phyloP scores from a whole-genome alignment of 30 jellyfish, hydroid and myxozoan species.

The Aurelia aurita complex sp. Pacific region DNA sequence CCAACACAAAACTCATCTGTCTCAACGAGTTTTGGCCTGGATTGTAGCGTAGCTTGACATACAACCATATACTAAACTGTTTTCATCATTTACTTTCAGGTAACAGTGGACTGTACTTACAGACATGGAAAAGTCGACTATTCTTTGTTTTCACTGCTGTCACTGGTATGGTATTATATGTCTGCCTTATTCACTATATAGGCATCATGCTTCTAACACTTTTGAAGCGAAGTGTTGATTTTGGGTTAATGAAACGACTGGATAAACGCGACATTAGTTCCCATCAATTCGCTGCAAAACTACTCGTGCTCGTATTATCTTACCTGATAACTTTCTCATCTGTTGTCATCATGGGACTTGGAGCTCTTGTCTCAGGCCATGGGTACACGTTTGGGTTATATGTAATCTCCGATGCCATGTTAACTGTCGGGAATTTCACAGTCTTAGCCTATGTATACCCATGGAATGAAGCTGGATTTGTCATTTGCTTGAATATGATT shows the following conservation, averaged over 20 bases:
- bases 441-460: slow-evolving; percentile 40
- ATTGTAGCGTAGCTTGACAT: too few relatives aligned
- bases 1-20: too few relatives aligned
- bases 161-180: slow-evolving; percentile 47
- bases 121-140: slow-evolving; percentile 30
- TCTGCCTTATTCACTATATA: slow-evolving; percentile 42
- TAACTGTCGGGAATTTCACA: slow-evolving; percentile 43
- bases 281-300: slow-evolving; percentile 13
- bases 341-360: slow-evolving; percentile 36
- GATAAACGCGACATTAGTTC: background rate
- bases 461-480: slow-evolving; percentile 70
- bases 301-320: slow-evolving; percentile 23
- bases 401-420: slow-evolving; percentile 48
- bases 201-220: slow-evolving; percentile 16
- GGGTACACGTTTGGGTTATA: slow-evolving; percentile 56
- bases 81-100: slow-evolving; percentile 12
- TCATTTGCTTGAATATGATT: slow-evolving; percentile 34
- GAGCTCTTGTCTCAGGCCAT: slow-evolving; percentile 61
- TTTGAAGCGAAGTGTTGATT: slow-evolving; percentile 32
- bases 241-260: background rate
- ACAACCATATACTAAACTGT: too few relatives aligned
- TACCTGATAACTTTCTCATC: slow-evolving; percentile 10
- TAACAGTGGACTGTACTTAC: slow-evolving; percentile 61
- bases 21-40: too few relatives aligned
- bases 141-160: slow-evolving; percentile 47